phyloP scores from a whole-genome alignment of 2,888 invertebrate genomes.

The Tribolium freemani region DNA sequence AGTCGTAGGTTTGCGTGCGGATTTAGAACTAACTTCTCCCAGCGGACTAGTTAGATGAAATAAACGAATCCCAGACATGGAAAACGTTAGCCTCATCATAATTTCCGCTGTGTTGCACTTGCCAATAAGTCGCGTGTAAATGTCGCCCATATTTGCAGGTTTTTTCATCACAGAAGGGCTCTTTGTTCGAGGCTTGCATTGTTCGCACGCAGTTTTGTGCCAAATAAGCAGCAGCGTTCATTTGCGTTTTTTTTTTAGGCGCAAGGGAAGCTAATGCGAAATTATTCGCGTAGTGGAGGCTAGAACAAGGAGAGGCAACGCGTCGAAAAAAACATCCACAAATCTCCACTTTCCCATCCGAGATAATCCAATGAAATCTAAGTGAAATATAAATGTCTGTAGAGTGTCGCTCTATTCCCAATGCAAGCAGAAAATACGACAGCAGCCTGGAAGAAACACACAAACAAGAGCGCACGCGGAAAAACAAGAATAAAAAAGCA shows the following conservation, averaged over 20 bases:
- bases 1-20: constrained; percentile 33
- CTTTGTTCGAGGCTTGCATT: constrained; percentile 59
- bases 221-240: constrained; percentile 54
- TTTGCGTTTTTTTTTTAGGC: neutral
- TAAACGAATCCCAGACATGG: constrained; percentile 37
- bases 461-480: constrained; percentile 40
- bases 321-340: constrained; percentile 53
- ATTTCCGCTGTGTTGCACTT: constrained; percentile 42
- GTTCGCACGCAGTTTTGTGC: constrained; percentile 60
- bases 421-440: constrained; percentile 54
- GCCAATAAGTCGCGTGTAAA: constrained; percentile 45
- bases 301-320: constrained; percentile 5
- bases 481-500: constrained; percentile 52
- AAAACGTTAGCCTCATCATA: constrained; percentile 36
- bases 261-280: constrained; percentile 12
- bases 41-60: constrained; percentile 28
- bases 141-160: constrained; percentile 52
- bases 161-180: constrained; percentile 53
- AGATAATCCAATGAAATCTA: constrained; percentile 61
- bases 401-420: constrained; percentile 55
- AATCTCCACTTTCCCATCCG: constrained; percentile 59
- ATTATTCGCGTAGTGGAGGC: constrained; percentile 18
- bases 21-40: constrained; percentile 29
- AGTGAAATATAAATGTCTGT: constrained; percentile 62
- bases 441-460: constrained; percentile 51